phyloP scores from a whole-genome alignment of 2,113 vertebrate genomes.

The Castor canadensis region DNA sequence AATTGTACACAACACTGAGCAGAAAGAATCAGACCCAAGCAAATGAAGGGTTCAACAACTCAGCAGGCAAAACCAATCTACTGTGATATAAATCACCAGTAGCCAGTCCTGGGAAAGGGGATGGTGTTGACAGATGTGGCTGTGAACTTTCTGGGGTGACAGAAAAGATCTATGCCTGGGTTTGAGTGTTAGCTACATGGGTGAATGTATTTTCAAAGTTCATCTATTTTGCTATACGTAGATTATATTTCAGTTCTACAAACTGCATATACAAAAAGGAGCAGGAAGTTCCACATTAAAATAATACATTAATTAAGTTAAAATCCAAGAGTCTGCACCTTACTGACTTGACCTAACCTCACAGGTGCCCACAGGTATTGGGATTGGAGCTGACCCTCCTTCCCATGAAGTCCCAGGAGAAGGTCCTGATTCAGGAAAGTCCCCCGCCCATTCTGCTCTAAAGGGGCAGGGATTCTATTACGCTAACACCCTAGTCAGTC shows the following conservation, averaged over 20 bases:
- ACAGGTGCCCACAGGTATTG: background rate
- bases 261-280: background rate
- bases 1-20: accelerated
- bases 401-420: background rate
- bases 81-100: accelerated
- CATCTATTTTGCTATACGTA: no score
- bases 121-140: accelerated
- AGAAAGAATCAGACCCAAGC: background rate
- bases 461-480: accelerated
- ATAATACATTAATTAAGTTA: background rate
- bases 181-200: no score
- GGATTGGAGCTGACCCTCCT: background rate
- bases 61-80: accelerated
- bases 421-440: background rate
- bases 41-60: accelerated
- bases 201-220: background rate
- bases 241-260: background rate
- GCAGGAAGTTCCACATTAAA: background rate
- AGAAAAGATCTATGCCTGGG: background rate
- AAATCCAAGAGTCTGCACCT: background rate
- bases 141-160: accelerated
- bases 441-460: no score
- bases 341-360: background rate
- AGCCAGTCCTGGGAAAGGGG: accelerated
- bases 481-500: background rate